A percentile compares a stretch with the other conserved stretches of the same genome.
Conservation (phyloP, 2,888 invertebrate species). For the Dioctria rufipes region DNA sequence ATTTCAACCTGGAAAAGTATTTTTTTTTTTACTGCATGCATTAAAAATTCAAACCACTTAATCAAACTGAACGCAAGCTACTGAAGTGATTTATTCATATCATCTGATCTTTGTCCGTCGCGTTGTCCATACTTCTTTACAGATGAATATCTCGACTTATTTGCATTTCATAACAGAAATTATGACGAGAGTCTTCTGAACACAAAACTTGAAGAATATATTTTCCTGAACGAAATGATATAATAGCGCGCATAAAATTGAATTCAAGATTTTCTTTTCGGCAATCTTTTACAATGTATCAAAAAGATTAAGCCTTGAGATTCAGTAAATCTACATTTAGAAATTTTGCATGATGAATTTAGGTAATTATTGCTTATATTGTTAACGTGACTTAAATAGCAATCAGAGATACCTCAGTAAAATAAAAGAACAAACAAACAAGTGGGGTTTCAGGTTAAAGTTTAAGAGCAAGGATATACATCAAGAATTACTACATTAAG, state of each 20-base stretch:
- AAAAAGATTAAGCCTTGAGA: no score
- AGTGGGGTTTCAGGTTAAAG: no score
- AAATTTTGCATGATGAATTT: no score
- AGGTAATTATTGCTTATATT: no score
- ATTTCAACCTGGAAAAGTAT: background rate
- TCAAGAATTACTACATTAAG: no score
- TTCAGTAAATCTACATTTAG: no score
- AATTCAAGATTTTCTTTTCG: background rate
- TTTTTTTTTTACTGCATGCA: background rate
- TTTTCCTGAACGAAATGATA: background rate
- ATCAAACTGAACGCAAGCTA: slow-evolving; percentile 28
- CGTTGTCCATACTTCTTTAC: background rate
- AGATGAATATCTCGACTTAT: background rate
- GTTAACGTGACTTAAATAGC: no score
- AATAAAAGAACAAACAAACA: no score
- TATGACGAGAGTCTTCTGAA: background rate
- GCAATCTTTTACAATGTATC: background rate
- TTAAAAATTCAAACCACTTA: slow-evolving; percentile 1
- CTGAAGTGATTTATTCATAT: slow-evolving; percentile 24
- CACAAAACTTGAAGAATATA: background rate
- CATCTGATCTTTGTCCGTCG: slow-evolving; percentile 20
- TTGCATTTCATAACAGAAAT: background rate
- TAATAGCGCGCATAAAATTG: background rate
- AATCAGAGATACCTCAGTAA: no score
- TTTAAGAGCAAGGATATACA: no score